phyloP scores from a whole-genome alignment of 1,140 invertebrate genomes.

The Medauroidea extradentata region DNA sequence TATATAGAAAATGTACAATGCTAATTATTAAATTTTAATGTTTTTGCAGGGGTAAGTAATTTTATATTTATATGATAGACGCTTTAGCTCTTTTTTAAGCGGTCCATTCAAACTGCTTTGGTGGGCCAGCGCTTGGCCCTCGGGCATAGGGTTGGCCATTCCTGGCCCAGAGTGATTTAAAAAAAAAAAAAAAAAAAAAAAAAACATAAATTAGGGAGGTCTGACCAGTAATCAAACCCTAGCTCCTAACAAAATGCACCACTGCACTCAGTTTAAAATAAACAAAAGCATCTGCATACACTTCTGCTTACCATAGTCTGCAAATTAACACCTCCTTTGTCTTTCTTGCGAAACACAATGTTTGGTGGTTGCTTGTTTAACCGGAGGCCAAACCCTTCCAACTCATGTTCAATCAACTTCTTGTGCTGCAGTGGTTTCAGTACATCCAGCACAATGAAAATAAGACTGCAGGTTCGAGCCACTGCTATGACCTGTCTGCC shows the following conservation, averaged over 20 bases:
- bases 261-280: not conserved
- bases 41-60: too few species aligned
- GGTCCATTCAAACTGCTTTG: too few species aligned
- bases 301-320: conserved; percentile 65
- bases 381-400: conserved; percentile 97
- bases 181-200: not conserved
- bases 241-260: not conserved
- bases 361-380: conserved; percentile 97
- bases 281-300: not conserved
- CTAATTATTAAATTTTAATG: too few species aligned
- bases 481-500: conserved; percentile 99
- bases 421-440: conserved; percentile 97
- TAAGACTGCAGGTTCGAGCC: conserved; percentile 94
- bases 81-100: too few species aligned
- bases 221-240: not conserved
- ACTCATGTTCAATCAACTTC: conserved; percentile 92
- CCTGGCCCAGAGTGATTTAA: too few species aligned
- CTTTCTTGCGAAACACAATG: conserved; percentile 94
- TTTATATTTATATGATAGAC: too few species aligned
- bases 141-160: too few species aligned
- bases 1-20: too few species aligned
- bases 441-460: conserved; percentile 98
- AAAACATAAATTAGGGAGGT: not conserved
- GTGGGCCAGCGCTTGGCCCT: too few species aligned
- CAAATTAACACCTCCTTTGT: conserved; percentile 96